These are phyloP conservation scores for Actinostola sp. DNA, from an alignment of 92 coral and sea anemone species.

Conservation along the genomic window DNA sequence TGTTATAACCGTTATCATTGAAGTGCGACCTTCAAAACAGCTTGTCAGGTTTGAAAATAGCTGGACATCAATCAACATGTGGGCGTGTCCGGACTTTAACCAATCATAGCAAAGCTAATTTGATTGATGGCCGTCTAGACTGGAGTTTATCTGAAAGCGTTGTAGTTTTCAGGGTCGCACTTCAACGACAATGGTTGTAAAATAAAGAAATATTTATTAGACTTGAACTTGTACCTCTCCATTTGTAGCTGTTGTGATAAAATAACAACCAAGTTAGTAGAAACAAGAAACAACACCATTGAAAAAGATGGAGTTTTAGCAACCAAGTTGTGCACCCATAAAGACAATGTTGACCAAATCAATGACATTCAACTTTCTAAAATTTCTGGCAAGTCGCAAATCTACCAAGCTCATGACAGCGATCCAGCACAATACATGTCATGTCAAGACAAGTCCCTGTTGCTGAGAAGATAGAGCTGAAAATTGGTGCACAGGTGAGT, in stretches of 20 bases:
- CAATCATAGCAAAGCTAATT: no score
- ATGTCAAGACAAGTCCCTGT: constrained; percentile 83
- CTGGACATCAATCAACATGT: no score
- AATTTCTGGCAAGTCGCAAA: constrained; percentile 62
- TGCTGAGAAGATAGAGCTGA: constrained; percentile 79
- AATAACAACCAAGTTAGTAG: constrained; percentile 63
- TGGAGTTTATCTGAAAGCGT: no score
- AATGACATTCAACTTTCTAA: constrained; percentile 80
- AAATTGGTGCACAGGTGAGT: constrained; percentile 90
- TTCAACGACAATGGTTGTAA: no score
- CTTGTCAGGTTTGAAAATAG: no score
- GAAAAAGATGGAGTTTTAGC: constrained; percentile 84
- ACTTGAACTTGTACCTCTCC: neutral
- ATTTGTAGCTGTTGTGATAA: constrained; percentile 78
- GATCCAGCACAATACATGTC: constrained; percentile 59
- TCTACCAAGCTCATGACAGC: constrained; percentile 86
- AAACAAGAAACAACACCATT: constrained; percentile 72
- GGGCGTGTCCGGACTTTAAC: no score
- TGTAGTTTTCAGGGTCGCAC: no score
- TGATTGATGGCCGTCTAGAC: no score
- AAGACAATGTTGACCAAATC: constrained; percentile 94
- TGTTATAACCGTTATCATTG: no score
- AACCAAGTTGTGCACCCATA: constrained; percentile 95
- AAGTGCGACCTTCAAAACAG: no score
- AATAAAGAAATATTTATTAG: no score